These are phyloP conservation scores for Formica exsecta DNA, from an alignment of 1,140 invertebrate species.

Conservation along the genomic window DNA sequence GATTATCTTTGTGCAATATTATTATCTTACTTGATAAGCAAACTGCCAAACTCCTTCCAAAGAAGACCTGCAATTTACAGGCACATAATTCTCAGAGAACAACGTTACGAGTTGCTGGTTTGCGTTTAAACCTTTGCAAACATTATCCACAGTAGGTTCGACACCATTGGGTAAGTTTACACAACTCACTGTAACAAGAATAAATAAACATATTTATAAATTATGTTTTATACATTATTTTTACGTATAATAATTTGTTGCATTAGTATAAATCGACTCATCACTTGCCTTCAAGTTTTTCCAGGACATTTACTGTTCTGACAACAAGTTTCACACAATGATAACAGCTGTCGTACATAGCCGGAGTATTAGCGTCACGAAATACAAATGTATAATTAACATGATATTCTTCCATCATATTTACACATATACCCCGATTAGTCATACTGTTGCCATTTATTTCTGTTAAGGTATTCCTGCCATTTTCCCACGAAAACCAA, in stretches of 20 bases:
- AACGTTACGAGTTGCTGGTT: constrained; percentile 94
- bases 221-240: not conserved
- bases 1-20: not conserved
- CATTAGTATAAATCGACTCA: not conserved
- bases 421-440: constrained; percentile 90
- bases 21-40: constrained; percentile 91
- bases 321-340: constrained; percentile 95
- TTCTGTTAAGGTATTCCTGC: constrained; percentile 93
- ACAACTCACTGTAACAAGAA: constrained; percentile 89
- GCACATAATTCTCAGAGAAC: constrained; percentile 96
- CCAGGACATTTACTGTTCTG: constrained; percentile 95
- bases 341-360: constrained; percentile 89
- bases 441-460: constrained; percentile 93
- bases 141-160: constrained; percentile 91
- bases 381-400: constrained; percentile 96
- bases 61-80: constrained; percentile 96
- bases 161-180: constrained; percentile 89
- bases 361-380: constrained; percentile 71
- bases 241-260: not conserved
- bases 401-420: constrained; percentile 90
- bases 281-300: constrained; percentile 93
- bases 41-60: constrained; percentile 98
- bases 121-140: constrained; percentile 91
- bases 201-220: constrained; percentile 29
- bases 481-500: constrained; percentile 97